Evolutionary conservation across 1,140 invertebrate genomes (phyloP).

Genomic region (Halesus radiatus): DNA sequence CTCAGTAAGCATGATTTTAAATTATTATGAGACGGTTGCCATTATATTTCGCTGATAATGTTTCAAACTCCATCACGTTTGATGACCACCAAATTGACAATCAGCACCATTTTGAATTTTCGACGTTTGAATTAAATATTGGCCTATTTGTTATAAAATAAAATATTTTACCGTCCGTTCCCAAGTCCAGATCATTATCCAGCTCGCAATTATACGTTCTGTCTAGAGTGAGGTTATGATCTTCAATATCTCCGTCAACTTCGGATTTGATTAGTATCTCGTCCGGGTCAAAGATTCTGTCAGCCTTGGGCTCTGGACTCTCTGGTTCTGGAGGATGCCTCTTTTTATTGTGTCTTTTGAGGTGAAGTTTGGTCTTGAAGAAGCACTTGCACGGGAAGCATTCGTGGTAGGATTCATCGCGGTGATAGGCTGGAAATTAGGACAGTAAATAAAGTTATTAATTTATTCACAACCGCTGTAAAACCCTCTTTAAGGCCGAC

Average conservation of each 20-base stretch:
- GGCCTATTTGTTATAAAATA: too few relatives aligned
- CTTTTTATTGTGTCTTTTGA: conserved; percentile 47
- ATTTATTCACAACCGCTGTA: neutral
- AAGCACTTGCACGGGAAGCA: conserved; percentile 49
- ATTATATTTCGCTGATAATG: too few relatives aligned
- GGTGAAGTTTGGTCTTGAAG: conserved; percentile 50
- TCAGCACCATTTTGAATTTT: too few relatives aligned
- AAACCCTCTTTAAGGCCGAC: too few relatives aligned
- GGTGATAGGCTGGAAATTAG: conserved; percentile 47
- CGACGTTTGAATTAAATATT: too few relatives aligned
- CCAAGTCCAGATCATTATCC: conserved; percentile 42
- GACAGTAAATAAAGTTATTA: neutral
- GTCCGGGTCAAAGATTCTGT: conserved; percentile 12
- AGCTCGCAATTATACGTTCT: conserved; percentile 16
- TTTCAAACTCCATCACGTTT: too few relatives aligned
- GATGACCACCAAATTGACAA: too few relatives aligned
- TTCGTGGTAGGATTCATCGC: conserved; percentile 46
- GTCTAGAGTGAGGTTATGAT: conserved; percentile 39
- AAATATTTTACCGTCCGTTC: conserved; percentile 24
- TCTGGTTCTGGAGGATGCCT: neutral
- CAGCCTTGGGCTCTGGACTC: neutral
- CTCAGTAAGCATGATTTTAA: too few relatives aligned
- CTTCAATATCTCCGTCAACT: conserved; percentile 10
- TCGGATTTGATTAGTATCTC: conserved; percentile 42
- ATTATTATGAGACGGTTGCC: too few relatives aligned